Conservation (phyloP, 1,140 invertebrate genomes). For the Paracyclopina nana region DNA sequence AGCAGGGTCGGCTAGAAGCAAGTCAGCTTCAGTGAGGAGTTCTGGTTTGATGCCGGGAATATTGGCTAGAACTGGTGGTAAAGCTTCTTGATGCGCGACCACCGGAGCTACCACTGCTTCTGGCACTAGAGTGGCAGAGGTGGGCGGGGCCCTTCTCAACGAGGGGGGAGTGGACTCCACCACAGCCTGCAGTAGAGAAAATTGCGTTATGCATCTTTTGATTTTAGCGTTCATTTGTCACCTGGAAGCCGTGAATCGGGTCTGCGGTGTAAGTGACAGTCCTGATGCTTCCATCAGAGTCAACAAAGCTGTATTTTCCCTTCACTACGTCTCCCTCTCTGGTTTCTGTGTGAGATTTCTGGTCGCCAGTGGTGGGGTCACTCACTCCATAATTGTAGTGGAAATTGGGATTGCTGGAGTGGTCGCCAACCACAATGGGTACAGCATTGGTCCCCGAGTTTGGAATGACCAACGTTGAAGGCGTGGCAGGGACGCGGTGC, state of each 20-base stretch:
- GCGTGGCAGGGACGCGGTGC: no score
- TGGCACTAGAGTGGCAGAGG: neutral
- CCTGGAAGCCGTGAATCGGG: conserved; percentile 28
- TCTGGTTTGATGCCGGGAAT: neutral
- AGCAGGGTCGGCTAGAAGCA: neutral
- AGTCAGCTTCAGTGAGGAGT: neutral
- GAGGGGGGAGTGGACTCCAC: neutral
- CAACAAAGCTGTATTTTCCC: conserved; percentile 51
- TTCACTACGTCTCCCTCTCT: conserved; percentile 43
- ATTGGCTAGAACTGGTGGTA: neutral
- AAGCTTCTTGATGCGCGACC: neutral
- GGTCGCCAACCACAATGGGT: no score
- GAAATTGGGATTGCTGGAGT: conserved; percentile 6
- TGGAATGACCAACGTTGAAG: no score
- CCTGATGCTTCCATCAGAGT: conserved; percentile 46
- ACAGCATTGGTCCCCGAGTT: no score
- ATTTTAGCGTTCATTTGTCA: no score
- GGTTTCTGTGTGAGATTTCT: conserved; percentile 39
- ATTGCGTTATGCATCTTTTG: no score
- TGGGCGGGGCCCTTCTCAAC: neutral
- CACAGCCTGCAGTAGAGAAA: no score
- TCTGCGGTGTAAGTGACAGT: conserved; percentile 51
- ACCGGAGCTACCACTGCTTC: neutral
- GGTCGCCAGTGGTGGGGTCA: conserved; percentile 41
- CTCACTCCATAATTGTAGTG: conserved; percentile 27